These are phyloP conservation scores for Paraplagusia blochii DNA, from an alignment of 2,113 vertebrate species.

Conservation along the genomic window DNA sequence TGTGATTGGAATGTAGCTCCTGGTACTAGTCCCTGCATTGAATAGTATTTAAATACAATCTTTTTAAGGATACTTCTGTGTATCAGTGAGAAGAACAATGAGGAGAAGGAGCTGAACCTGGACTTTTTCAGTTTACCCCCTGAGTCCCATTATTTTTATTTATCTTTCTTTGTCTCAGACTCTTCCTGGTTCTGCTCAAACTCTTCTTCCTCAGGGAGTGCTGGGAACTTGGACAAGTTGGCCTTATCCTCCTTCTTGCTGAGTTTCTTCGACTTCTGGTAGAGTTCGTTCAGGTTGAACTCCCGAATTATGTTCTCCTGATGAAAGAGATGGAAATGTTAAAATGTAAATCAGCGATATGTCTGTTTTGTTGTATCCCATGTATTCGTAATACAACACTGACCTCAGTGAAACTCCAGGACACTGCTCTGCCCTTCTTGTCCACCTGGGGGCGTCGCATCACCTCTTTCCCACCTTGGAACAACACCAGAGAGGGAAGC, in stretches of 20 bases:
- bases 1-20: no score
- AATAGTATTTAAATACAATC: no score
- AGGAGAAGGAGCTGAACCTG: constrained; percentile 8
- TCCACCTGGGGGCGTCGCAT: constrained; percentile 92
- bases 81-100: constrained; percentile 7
- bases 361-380: not conserved
- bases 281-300: constrained; percentile 92
- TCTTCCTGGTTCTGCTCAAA: constrained; percentile 45
- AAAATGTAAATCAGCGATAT: no score
- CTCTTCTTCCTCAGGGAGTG: constrained; percentile 73
- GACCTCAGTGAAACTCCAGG: constrained; percentile 96
- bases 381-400: constrained; percentile 6
- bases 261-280: constrained; percentile 88
- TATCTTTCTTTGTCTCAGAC: constrained; percentile 87
- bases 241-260: constrained; percentile 70
- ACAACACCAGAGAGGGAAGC: constrained; percentile 90
- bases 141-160: constrained; percentile 65
- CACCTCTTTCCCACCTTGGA: constrained; percentile 87
- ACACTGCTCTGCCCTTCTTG: constrained; percentile 93
- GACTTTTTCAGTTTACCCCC: constrained; percentile 24
- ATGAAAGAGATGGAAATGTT: not conserved
- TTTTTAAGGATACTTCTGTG: no score
- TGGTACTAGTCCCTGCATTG: no score
- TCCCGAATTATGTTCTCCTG: constrained; percentile 96
- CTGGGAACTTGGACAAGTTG: constrained; percentile 54